Evolutionary conservation across 2,113 vertebrate species (phyloP), one percentile per base, ranked within the genome.

Genomic region (Stomatorhinus ivindoensis): DNA sequence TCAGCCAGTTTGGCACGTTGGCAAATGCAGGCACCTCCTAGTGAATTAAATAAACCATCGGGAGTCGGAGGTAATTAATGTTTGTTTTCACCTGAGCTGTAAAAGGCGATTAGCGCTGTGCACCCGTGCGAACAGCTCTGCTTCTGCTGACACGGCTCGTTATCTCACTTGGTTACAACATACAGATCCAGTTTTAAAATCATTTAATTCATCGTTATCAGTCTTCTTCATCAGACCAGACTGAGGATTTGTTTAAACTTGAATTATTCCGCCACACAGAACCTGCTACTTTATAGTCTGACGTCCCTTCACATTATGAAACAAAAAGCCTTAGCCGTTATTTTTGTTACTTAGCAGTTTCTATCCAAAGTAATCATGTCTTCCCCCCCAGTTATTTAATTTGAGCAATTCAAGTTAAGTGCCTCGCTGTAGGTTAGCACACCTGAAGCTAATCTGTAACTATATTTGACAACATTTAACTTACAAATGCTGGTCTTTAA

Each of bases 81-180:
- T 55, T 39, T 55, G 85, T 53, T 87, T 87, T 55, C 9, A 87
- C 85, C 85, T 87, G n/a, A 27, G 47, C n/a, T 48, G 85, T 31
- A 51, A 35, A 47, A 47, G 42, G 21, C 5, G 8, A 35, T 35
- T 87, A 87, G 19, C 31, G 27, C 7, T 31, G 85, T 87, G 27
- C 15, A 87, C 4, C 13, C n/a, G 27, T 31, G 47, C 9, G 5
- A 50, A 17, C 27, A 15, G 13, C 31, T 0, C 15, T 35, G 48
- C 24, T 86, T 86, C 83, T 47, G 44, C 83, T 48, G 48, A 53
- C 85, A 53, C 0, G 31, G 85, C 85, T 35, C 48, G 3, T 39
- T 80, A 80, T 80, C 35, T 17, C 69, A 17, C 69, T 80, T 19
- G 31, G 73, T 80, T 42, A 42, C 73, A 80, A 42, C 5, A 0